Conservation (phyloP, 2,113 vertebrate species). For the Stictonetta naevosa region DNA sequence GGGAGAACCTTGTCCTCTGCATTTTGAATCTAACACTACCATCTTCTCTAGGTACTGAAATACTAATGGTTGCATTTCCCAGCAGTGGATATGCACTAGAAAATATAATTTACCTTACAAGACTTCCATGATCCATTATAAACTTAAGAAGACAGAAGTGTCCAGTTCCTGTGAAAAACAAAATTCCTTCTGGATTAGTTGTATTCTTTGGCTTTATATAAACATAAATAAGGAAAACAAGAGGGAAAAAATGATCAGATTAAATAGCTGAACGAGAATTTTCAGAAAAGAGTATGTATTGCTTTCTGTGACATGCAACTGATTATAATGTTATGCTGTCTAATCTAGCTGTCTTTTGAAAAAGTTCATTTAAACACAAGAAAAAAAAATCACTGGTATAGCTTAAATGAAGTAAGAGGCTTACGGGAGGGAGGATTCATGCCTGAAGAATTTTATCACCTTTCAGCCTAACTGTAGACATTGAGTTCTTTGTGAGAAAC, state of each 20-base stretch:
- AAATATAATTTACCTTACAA: neutral
- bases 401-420: neutral
- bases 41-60: conserved; percentile 1
- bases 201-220: conserved; percentile 70
- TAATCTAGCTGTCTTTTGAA: conserved; percentile 28
- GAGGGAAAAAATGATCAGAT: neutral
- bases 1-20: conserved; percentile 65
- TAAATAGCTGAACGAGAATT: neutral
- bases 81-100: neutral
- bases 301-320: conserved; percentile 8
- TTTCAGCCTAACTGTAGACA: conserved; percentile 9
- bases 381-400: neutral
- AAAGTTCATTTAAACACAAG: conserved; percentile 32
- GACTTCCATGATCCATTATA: neutral
- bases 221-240: conserved; percentile 62
- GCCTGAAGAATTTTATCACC: neutral
- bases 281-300: neutral
- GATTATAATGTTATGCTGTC: neutral
- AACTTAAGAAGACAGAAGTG: neutral
- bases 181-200: conserved; percentile 21
- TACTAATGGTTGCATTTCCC: conserved; percentile 4
- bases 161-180: neutral
- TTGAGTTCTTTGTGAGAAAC: conserved; percentile 3
- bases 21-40: conserved; percentile 5
- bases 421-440: neutral